phyloP scores from a whole-genome alignment of 2,888 invertebrate genomes.

The Aphrophora alni region DNA sequence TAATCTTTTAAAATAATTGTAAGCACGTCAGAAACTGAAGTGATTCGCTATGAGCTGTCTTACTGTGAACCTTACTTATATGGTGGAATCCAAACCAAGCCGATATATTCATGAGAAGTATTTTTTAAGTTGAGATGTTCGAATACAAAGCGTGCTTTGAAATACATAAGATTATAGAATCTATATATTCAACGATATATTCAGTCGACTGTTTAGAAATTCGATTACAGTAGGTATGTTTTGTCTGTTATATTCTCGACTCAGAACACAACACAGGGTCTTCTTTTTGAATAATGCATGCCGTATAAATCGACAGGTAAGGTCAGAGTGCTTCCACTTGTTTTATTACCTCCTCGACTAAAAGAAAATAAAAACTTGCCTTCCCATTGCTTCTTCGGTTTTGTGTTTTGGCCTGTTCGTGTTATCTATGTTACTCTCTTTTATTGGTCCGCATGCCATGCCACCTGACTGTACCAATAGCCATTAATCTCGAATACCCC shows the following conservation, averaged over 20 bases:
- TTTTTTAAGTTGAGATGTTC: slow-evolving; percentile 3
- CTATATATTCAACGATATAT: no score
- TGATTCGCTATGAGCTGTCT: no score
- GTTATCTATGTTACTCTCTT: neutral
- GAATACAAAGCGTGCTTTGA: neutral
- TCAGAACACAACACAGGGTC: neutral
- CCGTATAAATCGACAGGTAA: slow-evolving; percentile 5
- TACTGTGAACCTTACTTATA: no score
- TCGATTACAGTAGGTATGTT: slow-evolving; percentile 2
- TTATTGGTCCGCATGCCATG: slow-evolving; percentile 1
- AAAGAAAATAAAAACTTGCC: neutral
- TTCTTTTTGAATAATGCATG: slow-evolving; percentile 4
- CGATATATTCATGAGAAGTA: neutral
- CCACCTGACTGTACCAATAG: neutral
- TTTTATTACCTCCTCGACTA: neutral
- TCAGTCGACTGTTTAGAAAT: neutral
- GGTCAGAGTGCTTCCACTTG: neutral
- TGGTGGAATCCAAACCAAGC: neutral
- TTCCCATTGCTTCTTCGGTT: slow-evolving; percentile 6
- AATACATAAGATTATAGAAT: neutral
- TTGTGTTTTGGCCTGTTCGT: neutral
- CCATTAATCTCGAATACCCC: neutral
- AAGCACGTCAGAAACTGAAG: no score
- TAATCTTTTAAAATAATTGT: no score
- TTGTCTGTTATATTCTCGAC: neutral